Conservation (phyloP, 2,113 vertebrate genomes). For the Scolopax mira region DNA sequence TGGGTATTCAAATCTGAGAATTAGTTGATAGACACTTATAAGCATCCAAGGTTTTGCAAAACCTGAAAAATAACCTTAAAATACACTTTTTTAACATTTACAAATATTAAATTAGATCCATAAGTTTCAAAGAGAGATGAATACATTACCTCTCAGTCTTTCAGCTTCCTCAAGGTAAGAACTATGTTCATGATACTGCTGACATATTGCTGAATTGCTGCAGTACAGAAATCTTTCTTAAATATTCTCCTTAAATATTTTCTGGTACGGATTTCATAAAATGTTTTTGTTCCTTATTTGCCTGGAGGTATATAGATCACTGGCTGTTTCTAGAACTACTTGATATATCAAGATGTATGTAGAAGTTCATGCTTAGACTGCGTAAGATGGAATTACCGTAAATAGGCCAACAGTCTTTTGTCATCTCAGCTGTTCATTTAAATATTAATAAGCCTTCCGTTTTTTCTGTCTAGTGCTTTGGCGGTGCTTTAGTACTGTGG, state of each 20-base stretch:
- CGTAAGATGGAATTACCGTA: neutral
- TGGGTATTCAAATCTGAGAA: neutral
- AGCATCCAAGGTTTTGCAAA: neutral
- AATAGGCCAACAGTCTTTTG: neutral
- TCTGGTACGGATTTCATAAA: neutral
- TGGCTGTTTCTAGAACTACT: neutral
- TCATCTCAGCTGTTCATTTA: neutral
- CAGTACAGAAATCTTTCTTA: neutral
- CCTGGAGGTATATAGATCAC: neutral
- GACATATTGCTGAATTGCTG: neutral
- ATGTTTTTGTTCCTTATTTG: neutral
- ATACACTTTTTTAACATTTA: neutral
- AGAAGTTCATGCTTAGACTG: neutral
- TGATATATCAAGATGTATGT: neutral
- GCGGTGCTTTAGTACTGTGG: constrained; percentile 91
- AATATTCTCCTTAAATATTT: neutral
- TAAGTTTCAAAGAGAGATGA: neutral
- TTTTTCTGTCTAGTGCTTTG: constrained; percentile 82
- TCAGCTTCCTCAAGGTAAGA: neutral
- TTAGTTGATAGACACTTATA: neutral
- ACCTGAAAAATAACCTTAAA: neutral
- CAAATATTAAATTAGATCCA: neutral
- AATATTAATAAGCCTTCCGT: neutral
- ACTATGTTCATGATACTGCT: neutral
- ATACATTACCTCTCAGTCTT: neutral